Evolutionary conservation across 1,140 invertebrate genomes (phyloP), one percentile per base, ranked within the genome.

Genomic region (Laupala kohalensis): DNA sequence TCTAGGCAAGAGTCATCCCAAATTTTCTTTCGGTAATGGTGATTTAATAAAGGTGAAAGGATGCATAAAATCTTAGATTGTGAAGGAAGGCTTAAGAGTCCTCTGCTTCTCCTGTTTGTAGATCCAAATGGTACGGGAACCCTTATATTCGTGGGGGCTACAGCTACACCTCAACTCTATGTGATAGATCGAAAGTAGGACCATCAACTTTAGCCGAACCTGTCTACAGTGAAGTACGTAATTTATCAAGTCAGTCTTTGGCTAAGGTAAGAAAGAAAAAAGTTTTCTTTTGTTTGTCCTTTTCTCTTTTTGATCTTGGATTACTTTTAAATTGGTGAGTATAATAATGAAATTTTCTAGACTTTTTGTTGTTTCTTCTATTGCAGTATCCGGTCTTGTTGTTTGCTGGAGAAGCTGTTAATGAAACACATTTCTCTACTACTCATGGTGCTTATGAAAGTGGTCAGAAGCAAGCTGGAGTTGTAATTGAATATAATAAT

Each of bases 401-500:
- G 75, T 85, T 93, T 74, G 90, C 90, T 73, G 91, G 91, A 64
- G 91, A 93, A 81, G 90, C 88, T 2, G 86, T 86, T 23, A 87
- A 90, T 78, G 79, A 84, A 24, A 76, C 78, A 28, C 88, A 86
- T 77, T 92, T 88, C 78, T 91, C 90, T 2, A 92, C 90, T 6
- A 86, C 86, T 4, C 90, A 92, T 78, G 91, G 91, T 12, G 86
- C 86, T 62, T 86, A 81, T 73, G 82, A 86, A 64, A 83, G 83
- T n/a, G 86, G 86, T 9, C 73, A 80, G 25, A 77, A 78, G 29
- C 85, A 86, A 76, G 85, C 85, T 19, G 70, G 80, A 23, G 24
- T 67, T 6, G 53, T 72, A 13, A 0, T 72, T n/a, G 67, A 28
- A 12, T 68, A 72, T 28, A 53, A 53, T 53, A 53, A 53, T 53